Percentiles rank a stretch among this genome's conserved stretches.
Conservation (phyloP, 2,797 vertebrate species). For the Crocidura indochinensis region DNA sequence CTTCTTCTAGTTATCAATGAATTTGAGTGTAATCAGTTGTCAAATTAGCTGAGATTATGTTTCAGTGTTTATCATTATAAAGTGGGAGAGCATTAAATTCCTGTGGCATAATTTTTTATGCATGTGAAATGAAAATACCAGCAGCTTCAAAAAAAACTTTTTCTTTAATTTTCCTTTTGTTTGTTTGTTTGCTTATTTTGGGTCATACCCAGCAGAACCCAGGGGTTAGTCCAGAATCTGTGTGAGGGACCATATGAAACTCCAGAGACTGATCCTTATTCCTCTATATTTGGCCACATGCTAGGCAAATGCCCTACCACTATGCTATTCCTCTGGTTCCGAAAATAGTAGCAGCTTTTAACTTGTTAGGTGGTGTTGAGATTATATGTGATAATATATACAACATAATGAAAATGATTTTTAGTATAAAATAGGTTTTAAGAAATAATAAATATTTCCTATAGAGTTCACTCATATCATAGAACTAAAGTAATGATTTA, state of each 20-base stretch:
- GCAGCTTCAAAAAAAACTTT: too few species aligned
- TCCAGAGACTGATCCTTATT: too few species aligned
- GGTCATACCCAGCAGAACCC: too few species aligned
- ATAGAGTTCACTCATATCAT: not conserved
- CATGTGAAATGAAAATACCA: not conserved
- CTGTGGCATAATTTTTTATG: not conserved
- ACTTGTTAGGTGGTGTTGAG: not conserved
- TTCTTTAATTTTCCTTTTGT: too few species aligned
- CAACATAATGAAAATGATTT: not conserved
- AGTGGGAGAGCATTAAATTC: not conserved
- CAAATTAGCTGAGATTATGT: not conserved
- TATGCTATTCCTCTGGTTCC: too few species aligned
- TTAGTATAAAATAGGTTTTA: not conserved
- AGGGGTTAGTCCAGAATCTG: too few species aligned
- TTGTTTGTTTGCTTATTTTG: too few species aligned
- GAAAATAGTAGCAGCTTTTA: not conserved
- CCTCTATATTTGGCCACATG: too few species aligned
- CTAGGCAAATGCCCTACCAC: too few species aligned
- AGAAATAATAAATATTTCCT: conserved; percentile 22
- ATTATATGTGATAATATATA: not conserved
- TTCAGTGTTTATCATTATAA: not conserved
- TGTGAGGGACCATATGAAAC: too few species aligned
- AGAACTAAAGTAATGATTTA: not conserved
- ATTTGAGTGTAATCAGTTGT: not conserved
- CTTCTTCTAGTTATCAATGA: not conserved